phyloP scores from a whole-genome alignment of 1,140 invertebrate species.

The Drosophila ananassae region DNA sequence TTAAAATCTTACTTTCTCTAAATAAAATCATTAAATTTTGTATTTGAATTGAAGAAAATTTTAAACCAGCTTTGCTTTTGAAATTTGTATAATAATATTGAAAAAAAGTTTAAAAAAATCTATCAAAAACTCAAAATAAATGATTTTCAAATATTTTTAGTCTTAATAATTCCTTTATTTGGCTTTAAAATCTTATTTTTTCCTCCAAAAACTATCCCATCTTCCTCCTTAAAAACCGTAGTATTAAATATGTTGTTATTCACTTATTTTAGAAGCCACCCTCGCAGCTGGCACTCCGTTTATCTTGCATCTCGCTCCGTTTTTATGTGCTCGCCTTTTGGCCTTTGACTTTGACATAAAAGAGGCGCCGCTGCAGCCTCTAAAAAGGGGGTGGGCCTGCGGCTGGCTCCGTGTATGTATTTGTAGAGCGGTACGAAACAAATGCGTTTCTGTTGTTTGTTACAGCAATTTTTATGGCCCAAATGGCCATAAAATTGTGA shows the following conservation, averaged over 20 bases:
- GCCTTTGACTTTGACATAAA: constrained; percentile 79
- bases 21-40: neutral
- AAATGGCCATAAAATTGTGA: constrained; percentile 71
- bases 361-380: constrained; percentile 62
- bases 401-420: neutral
- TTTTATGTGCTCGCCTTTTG: constrained; percentile 76
- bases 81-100: no score
- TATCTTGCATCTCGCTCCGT: constrained; percentile 24
- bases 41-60: neutral
- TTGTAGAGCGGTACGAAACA: constrained; percentile 45
- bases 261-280: constrained; percentile 15
- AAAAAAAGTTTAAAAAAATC: no score
- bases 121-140: no score
- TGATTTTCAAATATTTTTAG: no score
- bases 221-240: no score
- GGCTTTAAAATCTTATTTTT: no score
- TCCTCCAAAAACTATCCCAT: no score
- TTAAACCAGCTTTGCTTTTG: no score
- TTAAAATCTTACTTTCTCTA: no score
- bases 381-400: constrained; percentile 3
- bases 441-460: constrained; percentile 76
- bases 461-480: constrained; percentile 73
- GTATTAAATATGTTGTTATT: neutral
- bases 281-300: constrained; percentile 32
- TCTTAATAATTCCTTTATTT: no score